These are phyloP conservation scores for Tragelaphus oryx DNA, from an alignment of 2,797 vertebrate species.

Conservation along the genomic window DNA sequence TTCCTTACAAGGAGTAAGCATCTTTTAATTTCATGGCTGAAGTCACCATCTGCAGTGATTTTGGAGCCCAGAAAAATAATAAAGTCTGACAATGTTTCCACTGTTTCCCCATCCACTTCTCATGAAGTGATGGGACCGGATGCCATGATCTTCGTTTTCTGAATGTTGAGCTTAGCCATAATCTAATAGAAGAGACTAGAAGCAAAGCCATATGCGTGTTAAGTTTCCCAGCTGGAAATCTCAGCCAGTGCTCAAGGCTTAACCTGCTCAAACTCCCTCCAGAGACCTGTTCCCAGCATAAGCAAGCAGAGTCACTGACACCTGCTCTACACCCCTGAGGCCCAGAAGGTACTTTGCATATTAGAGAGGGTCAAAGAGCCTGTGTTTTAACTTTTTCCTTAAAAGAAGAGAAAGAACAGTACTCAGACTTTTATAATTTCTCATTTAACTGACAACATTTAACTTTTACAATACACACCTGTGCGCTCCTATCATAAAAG, in stretches of 20 bases:
- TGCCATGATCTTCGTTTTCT: too few relatives aligned
- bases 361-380: fast-evolving
- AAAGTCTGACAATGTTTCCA: too few relatives aligned
- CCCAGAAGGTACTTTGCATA: background rate
- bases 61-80: too few relatives aligned
- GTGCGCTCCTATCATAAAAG: background rate
- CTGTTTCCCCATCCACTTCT: too few relatives aligned
- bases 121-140: too few relatives aligned
- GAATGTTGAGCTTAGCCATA: too few relatives aligned
- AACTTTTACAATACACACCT: background rate
- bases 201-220: background rate
- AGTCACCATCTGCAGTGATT: too few relatives aligned
- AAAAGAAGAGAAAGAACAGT: background rate
- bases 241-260: background rate
- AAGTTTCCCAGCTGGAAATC: background rate
- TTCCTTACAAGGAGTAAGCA: too few relatives aligned
- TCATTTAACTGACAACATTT: background rate
- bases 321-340: background rate
- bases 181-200: background rate
- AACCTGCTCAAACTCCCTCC: background rate
- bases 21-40: too few relatives aligned
- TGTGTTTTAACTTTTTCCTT: background rate
- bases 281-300: background rate
- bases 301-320: background rate
- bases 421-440: background rate